A percentile compares a stretch with the other conserved stretches of the same genome.
Conservation (phyloP, 1,140 invertebrate species). For the Meloidogyne floridensis region DNA sequence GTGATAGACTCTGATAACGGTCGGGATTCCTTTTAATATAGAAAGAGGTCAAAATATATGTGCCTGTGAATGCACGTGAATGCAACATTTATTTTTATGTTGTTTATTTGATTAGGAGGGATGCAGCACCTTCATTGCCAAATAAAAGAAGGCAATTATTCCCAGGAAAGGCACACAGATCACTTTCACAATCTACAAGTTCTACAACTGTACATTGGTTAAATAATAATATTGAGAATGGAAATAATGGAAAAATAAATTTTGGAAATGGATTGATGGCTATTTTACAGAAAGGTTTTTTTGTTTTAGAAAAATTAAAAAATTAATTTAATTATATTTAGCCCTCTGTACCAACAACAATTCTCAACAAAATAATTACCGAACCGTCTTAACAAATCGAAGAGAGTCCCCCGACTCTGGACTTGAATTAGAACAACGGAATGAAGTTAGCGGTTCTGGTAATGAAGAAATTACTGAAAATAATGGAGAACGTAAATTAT, state of each 20-base stretch:
- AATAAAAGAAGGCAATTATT: not conserved
- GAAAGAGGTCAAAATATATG: too few species aligned
- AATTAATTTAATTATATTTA: not conserved
- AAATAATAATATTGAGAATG: not conserved
- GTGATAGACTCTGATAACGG: too few species aligned
- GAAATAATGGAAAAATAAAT: not conserved
- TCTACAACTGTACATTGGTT: conserved; percentile 1
- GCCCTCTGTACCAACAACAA: not conserved
- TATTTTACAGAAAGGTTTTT: conserved; percentile 1
- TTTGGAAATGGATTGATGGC: not conserved
- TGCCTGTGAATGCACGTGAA: too few species aligned
- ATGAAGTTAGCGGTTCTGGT: not conserved
- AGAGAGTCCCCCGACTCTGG: not conserved
- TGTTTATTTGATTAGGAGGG: too few species aligned
- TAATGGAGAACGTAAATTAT: not conserved
- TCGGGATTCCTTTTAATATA: too few species aligned
- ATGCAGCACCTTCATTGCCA: too few species aligned
- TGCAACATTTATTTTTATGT: too few species aligned
- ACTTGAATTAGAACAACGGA: not conserved
- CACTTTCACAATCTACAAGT: not conserved
- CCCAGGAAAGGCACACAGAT: not conserved
- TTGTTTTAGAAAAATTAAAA: not conserved
- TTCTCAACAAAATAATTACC: not conserved
- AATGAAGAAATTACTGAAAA: not conserved
- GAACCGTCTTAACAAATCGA: not conserved